phyloP scores from a whole-genome alignment of 2,888 invertebrate genomes.

The Ochropleura plecta region DNA sequence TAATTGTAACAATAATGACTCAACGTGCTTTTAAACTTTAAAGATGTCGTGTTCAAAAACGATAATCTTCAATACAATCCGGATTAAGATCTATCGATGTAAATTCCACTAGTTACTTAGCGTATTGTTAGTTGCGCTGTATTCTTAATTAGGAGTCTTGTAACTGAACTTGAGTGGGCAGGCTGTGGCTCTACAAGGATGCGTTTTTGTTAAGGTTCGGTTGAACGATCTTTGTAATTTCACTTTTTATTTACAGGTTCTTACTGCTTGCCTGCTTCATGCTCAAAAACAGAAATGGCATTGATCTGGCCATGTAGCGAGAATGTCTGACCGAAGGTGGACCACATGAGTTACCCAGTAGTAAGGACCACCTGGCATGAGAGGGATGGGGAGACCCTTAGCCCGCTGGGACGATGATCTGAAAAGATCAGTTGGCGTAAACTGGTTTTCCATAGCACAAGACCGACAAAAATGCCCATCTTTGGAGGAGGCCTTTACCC shows the following conservation, averaged over 20 bases:
- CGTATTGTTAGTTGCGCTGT: constrained; percentile 58
- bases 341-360: no score
- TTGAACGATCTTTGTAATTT: constrained; percentile 9
- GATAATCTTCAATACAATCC: constrained; percentile 19
- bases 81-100: constrained; percentile 61
- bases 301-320: no score
- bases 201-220: constrained; percentile 64
- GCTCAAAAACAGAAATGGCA: no score
- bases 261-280: background rate
- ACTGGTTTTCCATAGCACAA: no score
- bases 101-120: constrained; percentile 56
- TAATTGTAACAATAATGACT: constrained; percentile 2
- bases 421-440: no score
- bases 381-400: no score
- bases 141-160: constrained; percentile 71
- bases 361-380: no score
- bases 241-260: constrained; percentile 1
- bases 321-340: no score
- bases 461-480: no score
- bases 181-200: constrained; percentile 73
- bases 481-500: no score
- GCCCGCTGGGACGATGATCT: no score
- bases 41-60: constrained; percentile 1
- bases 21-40: background rate
- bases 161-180: constrained; percentile 77